A percentile compares a stretch with the other conserved stretches of the same genome.
Evolutionary conservation across 2,113 vertebrate genomes (phyloP).

Genomic region (Raja brachyura): DNA sequence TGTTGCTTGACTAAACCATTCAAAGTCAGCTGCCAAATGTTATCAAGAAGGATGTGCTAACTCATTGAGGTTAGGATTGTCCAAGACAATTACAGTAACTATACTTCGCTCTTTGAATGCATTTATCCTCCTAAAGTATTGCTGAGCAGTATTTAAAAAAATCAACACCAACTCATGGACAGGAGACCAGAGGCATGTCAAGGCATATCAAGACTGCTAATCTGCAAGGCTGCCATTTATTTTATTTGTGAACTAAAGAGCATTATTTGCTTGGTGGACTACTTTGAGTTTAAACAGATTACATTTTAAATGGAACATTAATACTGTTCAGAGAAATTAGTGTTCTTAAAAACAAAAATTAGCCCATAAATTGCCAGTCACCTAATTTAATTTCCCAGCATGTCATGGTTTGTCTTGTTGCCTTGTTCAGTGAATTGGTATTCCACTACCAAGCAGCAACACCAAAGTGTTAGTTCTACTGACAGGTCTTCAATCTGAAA

Average conservation of each 20-base stretch:
- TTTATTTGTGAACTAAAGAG: neutral
- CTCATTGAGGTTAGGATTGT: neutral
- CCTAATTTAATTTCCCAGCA: neutral
- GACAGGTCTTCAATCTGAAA: no score
- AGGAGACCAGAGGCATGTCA: no score
- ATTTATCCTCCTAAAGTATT: no score
- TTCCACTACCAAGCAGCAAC: no score
- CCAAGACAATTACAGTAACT: neutral
- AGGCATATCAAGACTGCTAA: no score
- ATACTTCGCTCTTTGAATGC: no score
- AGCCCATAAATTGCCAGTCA: neutral
- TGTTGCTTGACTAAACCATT: neutral
- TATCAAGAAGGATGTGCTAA: neutral
- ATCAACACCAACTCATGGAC: no score
- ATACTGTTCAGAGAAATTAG: no score
- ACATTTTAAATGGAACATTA: neutral
- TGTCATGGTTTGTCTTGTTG: neutral
- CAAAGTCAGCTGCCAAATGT: neutral
- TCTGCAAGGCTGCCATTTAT: neutral
- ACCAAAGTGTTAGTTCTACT: no score
- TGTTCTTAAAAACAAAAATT: neutral
- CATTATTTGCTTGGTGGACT: neutral
- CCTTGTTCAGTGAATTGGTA: no score
- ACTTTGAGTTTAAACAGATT: neutral
- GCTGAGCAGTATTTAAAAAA: no score